Base-by-base conservation (phyloP, 2,113 vertebrate species). In the Tyto alba region DNA sequence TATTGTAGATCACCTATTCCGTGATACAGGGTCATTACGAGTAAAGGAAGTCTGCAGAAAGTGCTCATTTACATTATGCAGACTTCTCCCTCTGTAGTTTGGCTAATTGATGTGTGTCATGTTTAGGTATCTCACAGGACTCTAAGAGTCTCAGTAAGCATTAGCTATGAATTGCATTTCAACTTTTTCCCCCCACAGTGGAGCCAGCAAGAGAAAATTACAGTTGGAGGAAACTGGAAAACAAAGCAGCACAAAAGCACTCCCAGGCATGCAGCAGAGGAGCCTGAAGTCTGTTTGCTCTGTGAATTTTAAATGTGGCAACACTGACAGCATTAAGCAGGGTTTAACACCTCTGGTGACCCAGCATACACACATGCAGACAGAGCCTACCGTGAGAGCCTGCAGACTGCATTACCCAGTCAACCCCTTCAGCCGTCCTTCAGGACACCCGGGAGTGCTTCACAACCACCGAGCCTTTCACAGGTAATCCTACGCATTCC, bases 11-110 rank as follows among this genome's bases (percentile, higher is more conserved):
- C 27, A 59, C 29, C 55, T 72, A 2, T 56, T 94, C 52, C 92
- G 91, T 86, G 52, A 83, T 59, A 69, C 7, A 59, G 32, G 25
- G 56, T 89, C 64, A 74, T 90, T 74, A 88, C 0, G 0, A 71
- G 59, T 71, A 92, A 85, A 86, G 59, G 63, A 95, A 81, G 75
- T 23, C 79, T 81, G 36, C 47, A 86, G 22, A 74, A 85, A 86
- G 19, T 9, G 9, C 30, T 90, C 19, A 36, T 73, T 93, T 90
- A 71, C 2, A 1, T 88, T 84, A 63, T 29, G 29, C 29, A 73
- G 55, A 8, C 41, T 85, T 69, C 34, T 86, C 47, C 52, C 53
- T 80, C 79, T 52, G 82, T 59, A 80, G 38, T 90, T 90, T 27
- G 43, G 45, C 55, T 85, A 80, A 69, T 15, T 57, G 55, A n/a